These are phyloP conservation scores for Sinhomidia bicolor DNA, from an alignment of 2,888 invertebrate genomes.

Conservation along the genomic window DNA sequence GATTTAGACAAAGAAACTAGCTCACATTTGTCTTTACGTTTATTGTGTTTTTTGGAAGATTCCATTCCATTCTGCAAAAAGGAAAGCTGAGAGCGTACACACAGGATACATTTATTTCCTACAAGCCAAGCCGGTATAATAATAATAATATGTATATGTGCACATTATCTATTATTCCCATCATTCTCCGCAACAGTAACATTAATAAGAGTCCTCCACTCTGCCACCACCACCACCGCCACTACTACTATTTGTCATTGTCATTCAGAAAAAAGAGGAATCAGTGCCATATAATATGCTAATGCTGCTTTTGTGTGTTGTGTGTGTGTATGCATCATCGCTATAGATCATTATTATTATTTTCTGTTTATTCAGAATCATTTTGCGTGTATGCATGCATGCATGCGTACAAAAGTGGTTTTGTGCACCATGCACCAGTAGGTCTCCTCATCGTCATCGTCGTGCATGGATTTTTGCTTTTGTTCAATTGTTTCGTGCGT, in stretches of 20 bases:
- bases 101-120: background rate
- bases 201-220: constrained; percentile 32
- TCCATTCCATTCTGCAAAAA: constrained; percentile 33
- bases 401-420: constrained; percentile 70
- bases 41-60: constrained; percentile 54
- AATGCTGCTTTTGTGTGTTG: constrained; percentile 48
- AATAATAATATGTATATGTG: background rate
- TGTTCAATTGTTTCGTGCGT: constrained; percentile 69
- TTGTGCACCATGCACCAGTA: constrained; percentile 65
- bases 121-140: constrained; percentile 18
- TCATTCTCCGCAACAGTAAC: constrained; percentile 11
- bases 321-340: constrained; percentile 43
- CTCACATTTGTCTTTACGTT: constrained; percentile 12
- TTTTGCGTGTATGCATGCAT: constrained; percentile 66
- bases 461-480: constrained; percentile 63
- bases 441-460: constrained; percentile 48
- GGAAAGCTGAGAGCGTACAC: background rate
- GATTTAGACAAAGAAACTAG: background rate
- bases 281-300: constrained; percentile 62
- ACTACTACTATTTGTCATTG: constrained; percentile 56
- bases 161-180: constrained; percentile 17
- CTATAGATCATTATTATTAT: constrained; percentile 31
- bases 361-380: constrained; percentile 48
- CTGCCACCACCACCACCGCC: too few species aligned
- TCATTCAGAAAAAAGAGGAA: constrained; percentile 59